These are phyloP conservation scores for Paramisgurnus dabryanus DNA, from an alignment of 2,113 vertebrate genomes.

Conservation along the genomic window DNA sequence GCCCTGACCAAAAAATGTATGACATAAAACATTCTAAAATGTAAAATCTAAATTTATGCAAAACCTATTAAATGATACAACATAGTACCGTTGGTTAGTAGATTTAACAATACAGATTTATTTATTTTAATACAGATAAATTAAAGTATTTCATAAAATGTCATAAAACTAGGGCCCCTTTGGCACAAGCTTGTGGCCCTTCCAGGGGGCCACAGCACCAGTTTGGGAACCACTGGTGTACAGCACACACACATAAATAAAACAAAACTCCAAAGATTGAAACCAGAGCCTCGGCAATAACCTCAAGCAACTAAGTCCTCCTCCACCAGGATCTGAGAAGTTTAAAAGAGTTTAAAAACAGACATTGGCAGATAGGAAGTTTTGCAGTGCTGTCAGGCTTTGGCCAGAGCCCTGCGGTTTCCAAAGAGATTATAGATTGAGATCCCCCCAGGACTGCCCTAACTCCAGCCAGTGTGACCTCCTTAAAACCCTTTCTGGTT, in stretches of 20 bases:
- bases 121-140: too few species aligned
- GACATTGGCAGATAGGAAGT: slow-evolving; percentile 20
- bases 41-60: too few species aligned
- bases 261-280: slow-evolving; percentile 16
- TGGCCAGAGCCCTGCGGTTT: background rate
- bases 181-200: too few species aligned
- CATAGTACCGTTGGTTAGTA: too few species aligned
- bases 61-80: too few species aligned
- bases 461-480: slow-evolving; percentile 26
- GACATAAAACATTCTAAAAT: too few species aligned
- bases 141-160: too few species aligned
- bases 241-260: background rate
- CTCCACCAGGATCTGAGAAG: slow-evolving; percentile 5
- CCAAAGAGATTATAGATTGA: slow-evolving; percentile 25
- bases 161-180: too few species aligned
- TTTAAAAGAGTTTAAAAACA: slow-evolving; percentile 24
- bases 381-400: slow-evolving; percentile 19
- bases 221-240: background rate
- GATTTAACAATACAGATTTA: too few species aligned
- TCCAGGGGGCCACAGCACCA: too few species aligned
- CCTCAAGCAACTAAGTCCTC: background rate
- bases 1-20: too few species aligned
- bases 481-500: slow-evolving; percentile 28
- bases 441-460: background rate
- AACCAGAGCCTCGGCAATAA: slow-evolving; percentile 19